Evolutionary conservation across 2,113 vertebrate species (phyloP), one percentile per base, ranked within the genome.

Genomic region (Malurus cyaneus): DNA sequence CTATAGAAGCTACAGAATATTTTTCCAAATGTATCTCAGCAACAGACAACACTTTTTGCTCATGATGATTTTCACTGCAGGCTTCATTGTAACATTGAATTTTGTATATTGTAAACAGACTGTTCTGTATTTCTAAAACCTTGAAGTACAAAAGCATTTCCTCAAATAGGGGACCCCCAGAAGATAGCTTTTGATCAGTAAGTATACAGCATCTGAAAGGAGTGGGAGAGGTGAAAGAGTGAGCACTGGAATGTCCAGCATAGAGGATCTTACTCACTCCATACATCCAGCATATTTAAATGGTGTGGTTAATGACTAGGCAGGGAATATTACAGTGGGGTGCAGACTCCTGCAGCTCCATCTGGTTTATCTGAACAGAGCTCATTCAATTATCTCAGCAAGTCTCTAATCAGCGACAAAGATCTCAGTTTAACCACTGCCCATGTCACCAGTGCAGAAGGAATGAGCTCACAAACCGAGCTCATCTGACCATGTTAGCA

Each of bases 321-420:
- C 50, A 34, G 25, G 34, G 39, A 50, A 77, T 71, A 74, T 16
- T 60, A 54, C 14, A 62, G 23, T 17, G 42, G 46, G 31, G 32
- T 77, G 60, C 64, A 88, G 71, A 56, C 29, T 80, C 53, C 57
- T 91, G 74, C 59, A 69, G 71, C 23, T 92, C 50, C 32, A 42
- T 32, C 66, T 76, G 29, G 14, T 77, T 95, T 88, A 46, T 65
- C 88, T 90, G 82, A 86, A 83, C 66, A 66, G 54, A 62, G 39
- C 12, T 88, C 54, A 12, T 88, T 82, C 36, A 88, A 47, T 85
- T 57, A 88, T 23, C 74, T 83, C 82, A 92, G 82, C 92, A 95
- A 88, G 79, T 62, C 86, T 66, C 82, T 90, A 92, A 95, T 96
- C 88, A 78, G 54, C 47, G 59, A 42, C 70, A 82, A 69, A 49